Conservation (phyloP, 1,140 invertebrate species). For the Hyles vespertilio region DNA sequence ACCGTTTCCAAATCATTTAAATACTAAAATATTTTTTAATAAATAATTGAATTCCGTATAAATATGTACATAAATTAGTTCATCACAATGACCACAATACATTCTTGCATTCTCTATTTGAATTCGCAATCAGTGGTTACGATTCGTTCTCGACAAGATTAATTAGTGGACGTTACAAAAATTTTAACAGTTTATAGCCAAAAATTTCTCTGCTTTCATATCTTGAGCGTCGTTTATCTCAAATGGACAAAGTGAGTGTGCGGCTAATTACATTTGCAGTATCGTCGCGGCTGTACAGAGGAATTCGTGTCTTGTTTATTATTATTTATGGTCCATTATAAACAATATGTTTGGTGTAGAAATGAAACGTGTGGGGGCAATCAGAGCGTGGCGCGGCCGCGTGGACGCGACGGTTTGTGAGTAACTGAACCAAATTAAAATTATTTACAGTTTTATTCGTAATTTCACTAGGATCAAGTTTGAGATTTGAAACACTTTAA, state of each 20-base stretch:
- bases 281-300: conserved; percentile 28
- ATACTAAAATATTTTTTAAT: too few relatives aligned
- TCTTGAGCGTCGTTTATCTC: conserved; percentile 47
- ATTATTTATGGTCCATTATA: conserved; percentile 49
- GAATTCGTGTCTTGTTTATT: conserved; percentile 47
- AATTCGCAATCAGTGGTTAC: background rate
- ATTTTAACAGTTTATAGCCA: conserved; percentile 12
- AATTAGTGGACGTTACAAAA: too few relatives aligned
- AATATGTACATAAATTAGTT: background rate
- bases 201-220: conserved; percentile 27
- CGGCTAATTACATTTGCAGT: conserved; percentile 49
- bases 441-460: conserved; percentile 51
- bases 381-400: conserved; percentile 57
- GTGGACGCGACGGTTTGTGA: conserved; percentile 38
- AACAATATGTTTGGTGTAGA: conserved; percentile 41
- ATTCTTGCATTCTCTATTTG: background rate
- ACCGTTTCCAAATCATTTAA: background rate
- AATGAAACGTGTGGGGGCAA: conserved; percentile 60
- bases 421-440: conserved; percentile 61
- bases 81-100: background rate
- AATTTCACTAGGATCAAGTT: conserved; percentile 29
- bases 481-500: background rate
- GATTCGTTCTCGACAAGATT: too few relatives aligned
- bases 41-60: too few relatives aligned
- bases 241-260: conserved; percentile 45